Conservation (phyloP, 92 coral and sea anemone species). For the Epizoanthus ramosus region DNA sequence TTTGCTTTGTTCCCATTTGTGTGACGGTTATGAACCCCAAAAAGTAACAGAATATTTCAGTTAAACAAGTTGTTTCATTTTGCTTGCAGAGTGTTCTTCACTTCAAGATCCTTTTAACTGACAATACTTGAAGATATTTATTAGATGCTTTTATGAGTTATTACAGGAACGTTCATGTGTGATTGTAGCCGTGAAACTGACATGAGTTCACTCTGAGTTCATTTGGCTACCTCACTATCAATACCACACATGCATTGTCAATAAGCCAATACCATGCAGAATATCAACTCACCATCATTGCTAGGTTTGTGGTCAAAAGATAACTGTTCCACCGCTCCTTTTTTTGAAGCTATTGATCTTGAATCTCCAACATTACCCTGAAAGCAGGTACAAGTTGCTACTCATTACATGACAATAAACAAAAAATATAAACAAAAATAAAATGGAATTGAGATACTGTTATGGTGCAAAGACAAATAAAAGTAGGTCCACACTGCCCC, state of each 20-base stretch:
- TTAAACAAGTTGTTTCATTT: no score
- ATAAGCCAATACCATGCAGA: background rate
- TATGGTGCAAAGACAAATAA: background rate
- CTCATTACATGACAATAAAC: background rate
- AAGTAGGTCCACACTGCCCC: no score
- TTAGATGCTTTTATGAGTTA: no score
- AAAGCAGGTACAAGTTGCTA: background rate
- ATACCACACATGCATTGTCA: no score
- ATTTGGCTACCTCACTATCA: background rate
- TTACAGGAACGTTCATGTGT: no score
- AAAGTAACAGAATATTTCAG: no score
- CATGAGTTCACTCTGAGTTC: background rate
- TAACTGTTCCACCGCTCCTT: conserved; percentile 90
- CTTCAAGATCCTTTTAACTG: no score
- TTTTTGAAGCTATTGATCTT: conserved; percentile 82
- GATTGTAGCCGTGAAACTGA: no score
- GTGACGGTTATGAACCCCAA: no score
- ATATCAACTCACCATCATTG: conserved; percentile 79
- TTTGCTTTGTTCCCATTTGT: no score
- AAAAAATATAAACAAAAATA: background rate
- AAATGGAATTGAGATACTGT: background rate
- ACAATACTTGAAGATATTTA: no score
- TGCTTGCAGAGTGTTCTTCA: no score
- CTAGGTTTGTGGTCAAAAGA: conserved; percentile 98
- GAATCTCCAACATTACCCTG: conserved; percentile 99